These are phyloP conservation scores for Babyrousa celebensis DNA, from an alignment of 2,797 vertebrate genomes.

Conservation along the genomic window DNA sequence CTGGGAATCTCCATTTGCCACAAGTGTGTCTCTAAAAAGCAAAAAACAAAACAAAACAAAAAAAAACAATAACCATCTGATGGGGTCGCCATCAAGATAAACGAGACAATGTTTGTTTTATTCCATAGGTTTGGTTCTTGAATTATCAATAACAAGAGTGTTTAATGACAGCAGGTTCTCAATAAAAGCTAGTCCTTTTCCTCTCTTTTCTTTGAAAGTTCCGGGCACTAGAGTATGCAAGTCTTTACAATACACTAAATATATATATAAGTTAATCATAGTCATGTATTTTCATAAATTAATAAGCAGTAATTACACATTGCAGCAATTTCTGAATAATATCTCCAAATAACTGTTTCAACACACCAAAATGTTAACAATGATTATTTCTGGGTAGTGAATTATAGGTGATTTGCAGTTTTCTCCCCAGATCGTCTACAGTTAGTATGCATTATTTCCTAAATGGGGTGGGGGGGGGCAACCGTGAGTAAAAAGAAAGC, in stretches of 20 bases:
- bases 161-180: background rate
- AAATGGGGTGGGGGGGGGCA: background rate
- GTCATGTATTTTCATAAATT: slow-evolving; percentile 50
- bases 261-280: slow-evolving; percentile 32
- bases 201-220: background rate
- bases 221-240: background rate
- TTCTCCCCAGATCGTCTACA: background rate
- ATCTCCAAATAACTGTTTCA: slow-evolving; percentile 29
- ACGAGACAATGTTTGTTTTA: background rate
- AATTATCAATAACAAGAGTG: background rate
- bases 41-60: too few species aligned
- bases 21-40: too few species aligned
- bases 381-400: slow-evolving; percentile 56
- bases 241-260: slow-evolving; percentile 60
- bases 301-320: slow-evolving; percentile 67
- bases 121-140: background rate
- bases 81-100: background rate
- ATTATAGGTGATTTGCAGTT: slow-evolving; percentile 60
- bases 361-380: slow-evolving; percentile 37
- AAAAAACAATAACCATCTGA: background rate
- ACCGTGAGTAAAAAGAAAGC: background rate
- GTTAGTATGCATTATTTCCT: slow-evolving; percentile 60
- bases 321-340: slow-evolving; percentile 58
- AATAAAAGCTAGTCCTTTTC: background rate
- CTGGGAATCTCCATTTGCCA: too few species aligned